Percentiles rank a stretch among this genome's conserved stretches.
Conservation (phyloP, 1,140 invertebrate genomes). For the Solenopsis invicta region DNA sequence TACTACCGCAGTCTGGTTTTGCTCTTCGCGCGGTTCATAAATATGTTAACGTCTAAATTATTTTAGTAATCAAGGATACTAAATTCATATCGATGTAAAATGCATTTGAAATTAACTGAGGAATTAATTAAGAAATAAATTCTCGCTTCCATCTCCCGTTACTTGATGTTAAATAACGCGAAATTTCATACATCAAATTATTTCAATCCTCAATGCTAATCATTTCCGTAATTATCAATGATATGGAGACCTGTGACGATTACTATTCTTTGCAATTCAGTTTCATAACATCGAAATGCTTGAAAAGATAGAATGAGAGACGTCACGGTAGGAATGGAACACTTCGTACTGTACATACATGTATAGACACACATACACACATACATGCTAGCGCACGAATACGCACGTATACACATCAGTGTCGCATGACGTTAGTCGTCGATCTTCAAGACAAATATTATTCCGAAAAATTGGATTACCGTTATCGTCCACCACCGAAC, state of each 20-base stretch:
- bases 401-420: not conserved
- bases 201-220: not conserved
- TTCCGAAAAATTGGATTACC: constrained; percentile 86
- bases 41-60: not conserved
- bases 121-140: constrained; percentile 4
- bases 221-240: not conserved
- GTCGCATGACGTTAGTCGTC: constrained; percentile 70
- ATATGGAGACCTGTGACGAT: not conserved
- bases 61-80: not conserved
- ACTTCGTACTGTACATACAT: too few relatives aligned
- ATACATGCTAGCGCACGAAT: not conserved
- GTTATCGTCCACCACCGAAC: constrained; percentile 82
- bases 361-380: not conserved
- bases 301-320: constrained; percentile 26
- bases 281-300: not conserved
- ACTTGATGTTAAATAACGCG: not conserved
- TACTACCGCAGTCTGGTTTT: not conserved
- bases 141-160: not conserved
- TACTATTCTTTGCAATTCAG: constrained; percentile 1
- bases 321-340: constrained; percentile 6
- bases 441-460: constrained; percentile 86
- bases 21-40: not conserved
- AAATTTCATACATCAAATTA: not conserved
- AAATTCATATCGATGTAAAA: not conserved
- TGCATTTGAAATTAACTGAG: not conserved